Evolutionary conservation across 2,113 vertebrate genomes (phyloP).

Genomic region (Chlorodrepanis virens): DNA sequence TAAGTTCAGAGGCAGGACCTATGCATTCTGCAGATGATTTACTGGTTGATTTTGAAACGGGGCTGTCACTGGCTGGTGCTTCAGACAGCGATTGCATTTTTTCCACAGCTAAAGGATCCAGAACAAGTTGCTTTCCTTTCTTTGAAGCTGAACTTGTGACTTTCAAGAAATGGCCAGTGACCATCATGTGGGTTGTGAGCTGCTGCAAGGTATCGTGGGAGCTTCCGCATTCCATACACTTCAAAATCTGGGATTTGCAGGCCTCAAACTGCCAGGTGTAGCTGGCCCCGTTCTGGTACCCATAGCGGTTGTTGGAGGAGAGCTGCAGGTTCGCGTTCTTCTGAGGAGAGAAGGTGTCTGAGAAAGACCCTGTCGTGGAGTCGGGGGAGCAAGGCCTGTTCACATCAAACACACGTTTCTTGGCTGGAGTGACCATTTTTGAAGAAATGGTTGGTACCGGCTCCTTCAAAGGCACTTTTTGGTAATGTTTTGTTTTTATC

Average conservation of each 20-base stretch:
- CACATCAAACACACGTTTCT: slow-evolving; percentile 92
- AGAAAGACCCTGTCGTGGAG: slow-evolving; percentile 87
- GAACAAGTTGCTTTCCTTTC: slow-evolving; percentile 94
- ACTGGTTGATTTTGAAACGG: slow-evolving; percentile 71
- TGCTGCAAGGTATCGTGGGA: slow-evolving; percentile 96
- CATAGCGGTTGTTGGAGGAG: slow-evolving; percentile 89
- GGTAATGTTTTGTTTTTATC: slow-evolving; percentile 99
- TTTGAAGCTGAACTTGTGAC: slow-evolving; percentile 97
- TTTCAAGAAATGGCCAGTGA: slow-evolving; percentile 98
- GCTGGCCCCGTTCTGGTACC: slow-evolving; percentile 97
- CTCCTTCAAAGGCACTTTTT: slow-evolving; percentile 99
- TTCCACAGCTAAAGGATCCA: slow-evolving; percentile 92
- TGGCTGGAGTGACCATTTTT: slow-evolving; percentile 90
- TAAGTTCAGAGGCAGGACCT: slow-evolving; percentile 75
- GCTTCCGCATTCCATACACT: slow-evolving; percentile 98
- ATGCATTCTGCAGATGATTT: slow-evolving; percentile 78
- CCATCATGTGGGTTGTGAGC: slow-evolving; percentile 99
- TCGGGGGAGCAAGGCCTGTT: slow-evolving; percentile 93
- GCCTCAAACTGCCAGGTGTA: slow-evolving; percentile 99
- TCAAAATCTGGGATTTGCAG: slow-evolving; percentile 97
- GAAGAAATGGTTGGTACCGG: slow-evolving; percentile 92
- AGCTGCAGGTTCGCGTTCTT: slow-evolving; percentile 76
- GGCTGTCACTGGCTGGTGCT: slow-evolving; percentile 73
- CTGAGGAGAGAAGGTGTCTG: slow-evolving; percentile 82
- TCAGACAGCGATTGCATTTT: slow-evolving; percentile 92